A percentile compares a stretch with the other conserved stretches of the same genome.
Conservation (phyloP, 2,113 vertebrate species). For the Tragulus kanchil region DNA sequence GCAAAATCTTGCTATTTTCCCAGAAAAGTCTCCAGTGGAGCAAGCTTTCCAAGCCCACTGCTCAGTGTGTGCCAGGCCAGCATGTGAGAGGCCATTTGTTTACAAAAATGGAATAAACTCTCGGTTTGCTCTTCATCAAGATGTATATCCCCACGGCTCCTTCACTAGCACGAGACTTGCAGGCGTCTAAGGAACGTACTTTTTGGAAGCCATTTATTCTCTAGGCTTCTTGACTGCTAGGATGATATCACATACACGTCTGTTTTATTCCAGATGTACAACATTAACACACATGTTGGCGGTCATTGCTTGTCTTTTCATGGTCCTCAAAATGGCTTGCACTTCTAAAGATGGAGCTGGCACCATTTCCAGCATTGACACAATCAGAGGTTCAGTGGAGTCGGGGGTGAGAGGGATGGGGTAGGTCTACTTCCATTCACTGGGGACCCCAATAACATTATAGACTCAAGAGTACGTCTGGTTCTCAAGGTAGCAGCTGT, state of each 20-base stretch:
- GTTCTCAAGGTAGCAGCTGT: neutral
- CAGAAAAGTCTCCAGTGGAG: neutral
- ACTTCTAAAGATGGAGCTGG: neutral
- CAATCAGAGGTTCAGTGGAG: neutral
- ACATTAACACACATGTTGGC: neutral
- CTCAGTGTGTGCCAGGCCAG: neutral
- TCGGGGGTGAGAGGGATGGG: neutral
- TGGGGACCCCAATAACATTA: neutral
- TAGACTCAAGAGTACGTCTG: neutral
- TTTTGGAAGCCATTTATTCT: slow-evolving; percentile 13
- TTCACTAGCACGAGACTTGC: neutral
- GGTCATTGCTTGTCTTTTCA: neutral
- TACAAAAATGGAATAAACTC: neutral
- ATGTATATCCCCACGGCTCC: neutral
- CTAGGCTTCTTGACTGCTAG: neutral
- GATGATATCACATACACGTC: neutral
- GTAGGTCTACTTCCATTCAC: neutral
- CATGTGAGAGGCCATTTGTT: rapidly evolving
- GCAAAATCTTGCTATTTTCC: neutral
- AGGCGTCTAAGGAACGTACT: neutral
- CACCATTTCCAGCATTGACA: neutral
- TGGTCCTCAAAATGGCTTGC: neutral
- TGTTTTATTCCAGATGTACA: slow-evolving; percentile 46
- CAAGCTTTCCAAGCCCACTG: neutral
- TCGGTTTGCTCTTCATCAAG: rapidly evolving